These are phyloP conservation scores for Amia ocellicauda DNA, from an alignment of 2,113 vertebrate species.

Conservation along the genomic window DNA sequence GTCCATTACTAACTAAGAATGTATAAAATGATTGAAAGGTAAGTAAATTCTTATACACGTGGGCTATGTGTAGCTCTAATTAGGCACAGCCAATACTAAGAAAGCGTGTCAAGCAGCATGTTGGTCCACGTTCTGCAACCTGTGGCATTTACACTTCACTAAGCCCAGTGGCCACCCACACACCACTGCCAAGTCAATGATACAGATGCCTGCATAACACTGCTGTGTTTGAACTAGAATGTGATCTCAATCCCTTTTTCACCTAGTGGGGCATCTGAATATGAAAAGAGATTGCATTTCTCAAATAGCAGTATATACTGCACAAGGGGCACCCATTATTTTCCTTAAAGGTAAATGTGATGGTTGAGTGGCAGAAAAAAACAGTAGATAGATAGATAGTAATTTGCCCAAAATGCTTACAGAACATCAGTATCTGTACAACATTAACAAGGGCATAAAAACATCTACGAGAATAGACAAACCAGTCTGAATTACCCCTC, in stretches of 20 bases:
- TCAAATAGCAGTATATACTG: neutral
- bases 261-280: neutral
- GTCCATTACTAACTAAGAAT: neutral
- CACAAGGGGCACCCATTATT: neutral
- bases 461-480: too few species aligned
- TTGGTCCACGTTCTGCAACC: constrained; percentile 18
- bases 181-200: constrained; percentile 3
- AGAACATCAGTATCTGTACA: too few species aligned
- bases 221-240: constrained; percentile 12
- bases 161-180: neutral
- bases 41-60: too few species aligned
- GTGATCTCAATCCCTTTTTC: neutral
- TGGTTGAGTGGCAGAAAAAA: neutral
- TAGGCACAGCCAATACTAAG: too few species aligned
- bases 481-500: too few species aligned
- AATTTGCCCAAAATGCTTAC: constrained; percentile 27
- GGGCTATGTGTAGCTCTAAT: too few species aligned
- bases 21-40: neutral
- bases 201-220: neutral
- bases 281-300: neutral
- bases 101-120: constrained; percentile 8
- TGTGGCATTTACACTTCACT: constrained; percentile 16
- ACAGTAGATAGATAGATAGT: neutral
- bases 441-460: too few species aligned
- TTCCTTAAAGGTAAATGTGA: neutral